Evolutionary conservation across 2,113 vertebrate genomes (phyloP), one percentile per base, ranked within the genome.

Genomic region (Salvelinus fontinalis): DNA sequence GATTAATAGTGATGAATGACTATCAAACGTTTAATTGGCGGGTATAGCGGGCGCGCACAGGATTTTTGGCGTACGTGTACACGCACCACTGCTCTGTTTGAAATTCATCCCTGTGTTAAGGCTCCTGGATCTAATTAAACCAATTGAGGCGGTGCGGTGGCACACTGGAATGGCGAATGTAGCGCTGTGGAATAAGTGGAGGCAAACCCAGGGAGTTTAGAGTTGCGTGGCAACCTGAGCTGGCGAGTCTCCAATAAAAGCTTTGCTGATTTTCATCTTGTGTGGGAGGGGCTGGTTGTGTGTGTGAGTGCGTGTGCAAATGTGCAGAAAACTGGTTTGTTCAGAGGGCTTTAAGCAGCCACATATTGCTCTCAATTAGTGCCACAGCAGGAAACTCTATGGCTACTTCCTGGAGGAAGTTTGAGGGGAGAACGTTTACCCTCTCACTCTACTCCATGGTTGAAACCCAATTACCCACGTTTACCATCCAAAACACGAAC

Each of bases 121-220:
- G 84, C 79, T 82, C 75, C 86, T 85, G 79, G 85, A 89, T 91
- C 89, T 90, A 92, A 92, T 92, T 90, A 92, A 90, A 90, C 78
- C 85, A 84, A 85, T 89, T 83, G 85, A 89, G 86, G 85, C 75
- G 86, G 84, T 75, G 31, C 67, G 51, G 78, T 84, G 74, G 80
- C 79, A 85, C 86, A 81, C 81, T 69, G 86, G 86, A 89, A 83
- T 82, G 88, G 86, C 80, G 84, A 78, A 80, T 79, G 85, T 84
- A 59, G 84, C 87, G 77, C 80, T 69, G 86, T 85, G 89, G 85
- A 83, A 72, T 80, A 86, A 85, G 81, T 71, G 76, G 73, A 82
- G 74, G 71, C 75, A 81, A 85, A 83, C 75, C 39, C 72, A 81
- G 75, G 4, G 83, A 84, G 81, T 59, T 59, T 71, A 88, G 68